Evolutionary conservation across 2,797 vertebrate species (phyloP), one percentile per base, ranked within the genome.

Genomic region (Thalassophryne amazonica): DNA sequence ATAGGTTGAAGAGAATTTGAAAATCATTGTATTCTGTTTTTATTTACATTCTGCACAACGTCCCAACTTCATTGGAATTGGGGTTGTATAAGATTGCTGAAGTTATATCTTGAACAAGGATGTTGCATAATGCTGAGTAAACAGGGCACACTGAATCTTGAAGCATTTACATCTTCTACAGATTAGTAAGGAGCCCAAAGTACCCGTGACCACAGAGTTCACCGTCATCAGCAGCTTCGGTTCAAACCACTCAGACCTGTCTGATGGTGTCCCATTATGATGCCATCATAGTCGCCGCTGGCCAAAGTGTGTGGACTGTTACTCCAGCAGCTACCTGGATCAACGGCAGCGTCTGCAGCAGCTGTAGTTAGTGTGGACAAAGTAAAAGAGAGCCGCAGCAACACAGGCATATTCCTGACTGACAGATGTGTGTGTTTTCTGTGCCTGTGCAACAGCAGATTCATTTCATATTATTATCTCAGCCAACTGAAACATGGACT

Each of bases 201-300:
- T 43, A 15, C 62, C 60, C 4, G 41, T 69, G 1, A 18, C 78
- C 17, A 86, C 85, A 3, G 88, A 89, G 54, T 74, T 91, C 67
- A 80, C 83, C 35, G 82, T 80, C 62, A 84, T 86, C 45, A 83
- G 71, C 53, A 88, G 81, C 49, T 91, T 66, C 0, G 88, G 88
- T 58, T 91, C 89, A 41, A 86, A 66, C 64, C 88, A 89, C 30
- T 91, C 91, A 7, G 91, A 93, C 69, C 79, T 92, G n/a, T 91
- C 91, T 2, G 91, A 93, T 0, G 90, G 89, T 0, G 88, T 92
- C 1, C 80, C 88, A 0, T 77, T 92, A 48, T 92, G 69, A 89
- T 8, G 13, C 35, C 7, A 2, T 9, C 45, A n/a, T n/a, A 12
- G 34, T 14, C 36, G 43, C 27, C 27, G 51, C 54, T 14, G 22